Evolutionary conservation across 2,797 vertebrate species (phyloP), one percentile per base, ranked within the genome.

Genomic region (Anas bernieri): DNA sequence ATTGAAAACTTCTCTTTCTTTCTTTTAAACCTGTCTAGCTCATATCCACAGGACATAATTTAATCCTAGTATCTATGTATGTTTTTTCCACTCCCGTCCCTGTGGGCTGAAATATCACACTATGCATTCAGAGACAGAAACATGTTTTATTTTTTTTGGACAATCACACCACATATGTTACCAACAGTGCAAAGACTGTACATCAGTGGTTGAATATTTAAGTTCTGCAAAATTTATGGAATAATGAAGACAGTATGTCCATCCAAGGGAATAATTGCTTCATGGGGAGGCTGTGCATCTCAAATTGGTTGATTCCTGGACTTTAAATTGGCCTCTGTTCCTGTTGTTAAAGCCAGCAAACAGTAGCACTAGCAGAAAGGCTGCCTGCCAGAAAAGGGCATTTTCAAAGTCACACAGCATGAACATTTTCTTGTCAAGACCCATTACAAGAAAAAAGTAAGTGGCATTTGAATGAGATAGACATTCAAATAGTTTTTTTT

Each of bases 341-440:
- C 45, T 96, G 52, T 94, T 95, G 30, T 95, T 83, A 94, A 97
- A 95, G 81, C 56, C 83, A 94, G 48, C 31, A 92, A 94, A 95
- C 10, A 92, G 63, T 81, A 95, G n/a, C 72, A 58, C 22, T 83
- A 35, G 30, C 84, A 92, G 78, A n/a, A 95, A 96, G 83, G 25
- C 80, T 96, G 88, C 21, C 79, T 96, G 83, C 45, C 77, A 96
- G 92, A 78, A 92, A 96, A 94, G 59, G 91, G 61, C 85, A 96
- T 96, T 96, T 97, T 96, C 93, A 97, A 97, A 96, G 89, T 97
- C 91, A 97, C 92, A 93, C 83, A 96, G 86, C 78, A 91, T 69
- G 87, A 96, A 85, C 28, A 59, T 80, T 96, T 95, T 93, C 81
- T 92, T 96, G 95, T 97, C 94, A 96, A 78, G 80, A 95, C 30